Evolutionary conservation across 53 echinoderm and acorn worm genomes (phyloP), one percentile per base, ranked within the genome.

Genomic region (Holothuria leucospilota): DNA sequence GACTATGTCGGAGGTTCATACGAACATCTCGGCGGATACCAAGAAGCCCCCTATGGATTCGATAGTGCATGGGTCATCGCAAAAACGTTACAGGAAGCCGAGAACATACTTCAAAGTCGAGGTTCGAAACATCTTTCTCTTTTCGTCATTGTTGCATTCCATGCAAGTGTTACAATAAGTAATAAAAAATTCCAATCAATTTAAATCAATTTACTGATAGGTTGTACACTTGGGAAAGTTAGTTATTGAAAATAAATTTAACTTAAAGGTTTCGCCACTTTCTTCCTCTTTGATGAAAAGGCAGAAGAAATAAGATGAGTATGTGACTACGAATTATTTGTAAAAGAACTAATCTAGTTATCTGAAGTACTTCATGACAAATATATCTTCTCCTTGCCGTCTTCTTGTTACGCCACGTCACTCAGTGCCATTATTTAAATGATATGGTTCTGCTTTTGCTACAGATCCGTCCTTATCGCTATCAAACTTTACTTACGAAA

Each of bases 11-110:
- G 91, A 20, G 96, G 90, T 21, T 79, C 68, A 13, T 86, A 88
- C 38, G 88, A 90, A 59, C 68, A 41, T 18, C 88, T 96, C 16
- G 70, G 94, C 8, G 96, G 96, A 8, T 89, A 96, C 87, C 92
- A 90, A 61, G 94, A 96, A 30, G 96, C 96, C 0, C 94, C 96
- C 8, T 96, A 96, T 26, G 96, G 96, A 16, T 96, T 90, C 69
- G 96, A 96, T 66, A 94, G 96, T 71, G 94, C 90, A 21, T 96
- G 96, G 96, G 91, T 94, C 21, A 92, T 96, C 6, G 96, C 94
- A 29, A 77, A 91, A 20, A 92, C 90, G 64, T 81, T 96, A 11
- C 90, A 94, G 20, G 90, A 90, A 39, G 94, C 96, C 9, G 92
- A 94, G 38, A 40, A 38, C 6, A 85, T 84, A 23, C 85, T 96